phyloP scores from a whole-genome alignment of 2,888 invertebrate species.

The Orchesella flavescens region DNA sequence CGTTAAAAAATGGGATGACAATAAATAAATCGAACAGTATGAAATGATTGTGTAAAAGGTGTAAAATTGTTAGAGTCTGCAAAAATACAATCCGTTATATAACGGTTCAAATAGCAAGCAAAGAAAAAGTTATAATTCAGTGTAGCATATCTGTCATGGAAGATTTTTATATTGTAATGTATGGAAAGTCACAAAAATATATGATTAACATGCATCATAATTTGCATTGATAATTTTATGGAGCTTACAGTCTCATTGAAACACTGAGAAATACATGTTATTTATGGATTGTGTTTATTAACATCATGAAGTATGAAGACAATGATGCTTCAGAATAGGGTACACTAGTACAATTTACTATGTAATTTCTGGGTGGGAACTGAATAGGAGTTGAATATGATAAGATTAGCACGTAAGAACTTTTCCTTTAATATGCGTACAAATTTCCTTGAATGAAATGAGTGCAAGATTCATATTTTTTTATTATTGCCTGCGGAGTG shows the following conservation, averaged over 20 bases:
- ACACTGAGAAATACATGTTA: not conserved
- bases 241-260: not conserved
- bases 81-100: too few relatives aligned
- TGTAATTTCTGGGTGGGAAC: not conserved
- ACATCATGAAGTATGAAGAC: not conserved
- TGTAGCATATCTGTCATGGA: too few relatives aligned
- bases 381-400: not conserved
- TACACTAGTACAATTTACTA: not conserved
- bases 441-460: not conserved
- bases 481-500: too few relatives aligned
- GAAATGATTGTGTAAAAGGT: too few relatives aligned
- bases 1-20: too few relatives aligned
- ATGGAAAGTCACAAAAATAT: too few relatives aligned
- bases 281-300: not conserved
- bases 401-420: not conserved
- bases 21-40: too few relatives aligned
- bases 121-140: too few relatives aligned
- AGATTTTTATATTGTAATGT: too few relatives aligned
- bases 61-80: too few relatives aligned
- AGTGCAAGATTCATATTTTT: not conserved
- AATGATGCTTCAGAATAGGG: not conserved
- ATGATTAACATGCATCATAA: not conserved
- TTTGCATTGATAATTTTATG: not conserved
- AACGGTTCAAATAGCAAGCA: too few relatives aligned
- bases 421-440: not conserved